phyloP scores from a whole-genome alignment of 2,113 vertebrate genomes.

The Thunnus maccoyii region DNA sequence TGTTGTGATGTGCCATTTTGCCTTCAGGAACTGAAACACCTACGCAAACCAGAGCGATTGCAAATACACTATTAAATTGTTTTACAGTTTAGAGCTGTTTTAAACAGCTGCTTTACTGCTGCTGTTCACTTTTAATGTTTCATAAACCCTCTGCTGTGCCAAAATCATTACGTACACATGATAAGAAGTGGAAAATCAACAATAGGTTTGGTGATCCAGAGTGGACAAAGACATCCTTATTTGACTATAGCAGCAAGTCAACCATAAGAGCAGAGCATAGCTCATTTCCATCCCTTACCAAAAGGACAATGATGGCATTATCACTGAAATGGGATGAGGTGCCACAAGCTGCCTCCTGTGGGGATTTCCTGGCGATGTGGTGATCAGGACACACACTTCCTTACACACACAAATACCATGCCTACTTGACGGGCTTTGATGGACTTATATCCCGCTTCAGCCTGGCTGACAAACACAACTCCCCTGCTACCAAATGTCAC shows the following conservation, averaged over 20 bases:
- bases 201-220: conserved; percentile 25
- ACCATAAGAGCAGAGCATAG: conserved; percentile 30
- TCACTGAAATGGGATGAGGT: conserved; percentile 62
- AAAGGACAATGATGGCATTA: conserved; percentile 70
- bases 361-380: conserved; percentile 68
- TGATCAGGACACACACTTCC: conserved; percentile 56
- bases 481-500: conserved; percentile 13
- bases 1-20: conserved; percentile 54
- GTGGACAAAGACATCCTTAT: conserved; percentile 39
- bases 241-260: conserved; percentile 35
- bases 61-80: conserved; percentile 18
- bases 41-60: conserved; percentile 48
- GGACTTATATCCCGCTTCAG: conserved; percentile 26
- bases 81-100: conserved; percentile 24
- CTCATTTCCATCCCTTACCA: conserved; percentile 69
- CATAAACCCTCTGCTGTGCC: neutral
- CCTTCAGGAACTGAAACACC: conserved; percentile 68
- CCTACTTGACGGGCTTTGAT: conserved; percentile 36
- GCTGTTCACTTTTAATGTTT: conserved; percentile 34
- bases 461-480: conserved; percentile 29
- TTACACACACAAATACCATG: conserved; percentile 40
- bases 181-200: conserved; percentile 24
- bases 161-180: conserved; percentile 5
- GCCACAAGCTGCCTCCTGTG: conserved; percentile 58
- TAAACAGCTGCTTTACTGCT: conserved; percentile 18